Evolutionary conservation across 2,888 invertebrate genomes (phyloP), one percentile per base, ranked within the genome.

Genomic region (Iselma pallidipennis): DNA sequence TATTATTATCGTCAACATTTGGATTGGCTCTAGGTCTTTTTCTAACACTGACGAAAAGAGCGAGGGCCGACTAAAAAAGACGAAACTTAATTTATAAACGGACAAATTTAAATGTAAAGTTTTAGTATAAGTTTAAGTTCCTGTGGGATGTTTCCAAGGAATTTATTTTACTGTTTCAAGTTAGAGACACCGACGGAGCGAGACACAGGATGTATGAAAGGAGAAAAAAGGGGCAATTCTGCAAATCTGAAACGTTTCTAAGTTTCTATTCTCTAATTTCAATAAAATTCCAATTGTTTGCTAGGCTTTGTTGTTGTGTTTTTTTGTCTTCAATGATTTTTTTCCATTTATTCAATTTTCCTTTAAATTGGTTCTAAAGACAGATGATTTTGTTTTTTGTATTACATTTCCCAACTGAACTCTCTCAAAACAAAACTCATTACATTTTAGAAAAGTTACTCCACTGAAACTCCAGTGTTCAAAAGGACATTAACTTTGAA

Each of bases 51-150:
- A n/a, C n/a, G n/a, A n/a, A n/a, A n/a, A n/a, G n/a, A 16, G 16
- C 9, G 16, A 14, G 9, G 7, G 4, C 2, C 42, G 56, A 63
- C 49, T 49, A 59, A 66, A 61, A 57, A 65, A 69, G 66, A 64
- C 64, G 66, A 68, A 69, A 68, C 69, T 69, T 66, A 71, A 71
- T 70, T 71, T 70, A 70, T 67, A 66, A 58, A 63, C 59, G 61
- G 69, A 61, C 67, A 67, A 66, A 71, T 71, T 69, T 68, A 69
- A 71, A 71, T 70, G 69, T 66, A 66, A 67, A 68, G 61, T 68
- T 67, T 64, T 37, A 9, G 61, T 65, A 66, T 67, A 70, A 69
- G 65, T 69, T 69, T 63, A 55, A 61, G 60, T 64, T 70, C 68
- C 70, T 65, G 29, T 28, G 70, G 69, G 71, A 69, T 61, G 58